Conservation (phyloP, 2,113 vertebrate genomes). For the Prionailurus viverrinus region DNA sequence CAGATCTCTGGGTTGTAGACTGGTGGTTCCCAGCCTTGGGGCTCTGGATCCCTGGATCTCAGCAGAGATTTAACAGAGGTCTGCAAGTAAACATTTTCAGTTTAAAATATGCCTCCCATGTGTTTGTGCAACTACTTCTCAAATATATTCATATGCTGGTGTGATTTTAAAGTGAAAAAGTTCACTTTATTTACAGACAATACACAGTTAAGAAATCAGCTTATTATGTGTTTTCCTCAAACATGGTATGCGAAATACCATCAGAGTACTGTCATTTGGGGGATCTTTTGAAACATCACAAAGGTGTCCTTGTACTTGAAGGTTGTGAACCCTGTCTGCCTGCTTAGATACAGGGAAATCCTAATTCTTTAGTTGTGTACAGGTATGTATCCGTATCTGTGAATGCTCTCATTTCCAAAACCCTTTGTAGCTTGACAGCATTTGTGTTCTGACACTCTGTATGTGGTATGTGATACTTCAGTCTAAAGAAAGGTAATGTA, state of each 20-base stretch:
- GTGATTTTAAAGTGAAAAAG: neutral
- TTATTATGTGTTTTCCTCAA: slow-evolving; percentile 39
- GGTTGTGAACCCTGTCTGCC: neutral
- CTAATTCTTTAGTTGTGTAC: neutral
- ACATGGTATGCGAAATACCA: neutral
- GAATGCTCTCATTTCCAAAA: neutral
- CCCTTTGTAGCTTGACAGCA: neutral
- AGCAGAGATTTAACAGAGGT: neutral
- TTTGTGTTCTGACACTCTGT: neutral
- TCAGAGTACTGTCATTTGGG: neutral
- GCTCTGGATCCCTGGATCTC: neutral
- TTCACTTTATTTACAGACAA: neutral
- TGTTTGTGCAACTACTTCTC: neutral
- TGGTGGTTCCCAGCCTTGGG: neutral
- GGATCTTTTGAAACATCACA: slow-evolving; percentile 3
- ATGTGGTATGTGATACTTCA: neutral
- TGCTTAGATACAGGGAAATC: neutral
- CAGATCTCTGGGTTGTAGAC: neutral
- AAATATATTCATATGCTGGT: slow-evolving; percentile 14
- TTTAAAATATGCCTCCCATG: neutral
- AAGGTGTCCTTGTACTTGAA: neutral
- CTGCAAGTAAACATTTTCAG: slow-evolving; percentile 6
- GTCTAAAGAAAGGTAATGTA: neutral
- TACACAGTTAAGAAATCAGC: neutral
- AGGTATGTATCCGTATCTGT: neutral